Base-by-base conservation (phyloP, 2,888 invertebrate species). In the Agrenia bidenticulata region DNA sequence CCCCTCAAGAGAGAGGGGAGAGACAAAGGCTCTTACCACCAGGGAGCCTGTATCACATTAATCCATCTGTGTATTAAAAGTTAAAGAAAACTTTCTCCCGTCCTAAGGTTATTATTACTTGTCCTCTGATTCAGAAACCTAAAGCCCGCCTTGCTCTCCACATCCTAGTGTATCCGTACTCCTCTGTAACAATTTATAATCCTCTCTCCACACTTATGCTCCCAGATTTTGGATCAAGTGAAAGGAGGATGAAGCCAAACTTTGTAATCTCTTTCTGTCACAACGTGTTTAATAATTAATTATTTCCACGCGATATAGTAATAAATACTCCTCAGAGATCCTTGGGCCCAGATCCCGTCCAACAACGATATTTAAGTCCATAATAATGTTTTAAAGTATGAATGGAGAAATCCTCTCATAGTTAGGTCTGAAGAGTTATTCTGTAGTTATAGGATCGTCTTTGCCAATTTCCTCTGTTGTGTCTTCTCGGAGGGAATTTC, bases 281-380 rank as follows among this genome's bases (percentile, higher is more conserved):
- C 58, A 66, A 59, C 37, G 51, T 62, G 54, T 66, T 66, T 59
- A 66, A 62, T 66, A 62, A 66, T 62, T 66, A 66, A 66, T 66
- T 66, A 59, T 59, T 66, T 66, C 66, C 66, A 58, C 66, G 58
- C 66, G 58, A 66, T 66, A 54, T 62, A 66, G 42, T 62, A 62
- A 66, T 66, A 59, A 66, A 63, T 58, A 58, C 37, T 55, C 9
- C 2, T 55, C n/a, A 15, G 32, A 7, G 17, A 24, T 4, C 7
- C 27, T 26, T 27, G 32, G 7, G 27, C 11, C 17, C 27, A 9
- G 55, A 13, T 2, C 17, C 26, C 24, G 23, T 27, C 26, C 55
- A n/a, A 26, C 9, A 55, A 55, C 24, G 55, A 55, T 26, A 55
- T 55, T 55, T 27, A 24, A 55, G 32, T 17, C 32, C 32, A 32